These are phyloP conservation scores for Aphelenchoides bicaudatus DNA, from an alignment of 2,888 invertebrate species.

Conservation along the genomic window DNA sequence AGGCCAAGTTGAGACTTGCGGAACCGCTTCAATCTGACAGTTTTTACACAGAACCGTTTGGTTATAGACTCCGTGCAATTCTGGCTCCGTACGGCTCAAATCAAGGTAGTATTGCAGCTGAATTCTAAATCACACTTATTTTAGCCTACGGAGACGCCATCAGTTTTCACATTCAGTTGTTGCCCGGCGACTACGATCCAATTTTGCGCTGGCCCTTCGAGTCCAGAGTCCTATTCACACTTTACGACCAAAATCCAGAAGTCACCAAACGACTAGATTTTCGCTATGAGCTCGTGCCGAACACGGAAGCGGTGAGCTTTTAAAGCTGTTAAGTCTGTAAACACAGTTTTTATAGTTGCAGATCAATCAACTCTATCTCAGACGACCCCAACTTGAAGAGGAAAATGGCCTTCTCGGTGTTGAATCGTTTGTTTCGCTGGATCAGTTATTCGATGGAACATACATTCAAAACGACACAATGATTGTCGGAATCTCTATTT, in stretches of 20 bases:
- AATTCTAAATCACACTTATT: background rate
- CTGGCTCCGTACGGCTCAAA: slow-evolving; percentile 29
- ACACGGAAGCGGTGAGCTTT: background rate
- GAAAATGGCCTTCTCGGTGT: no score
- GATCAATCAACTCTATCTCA: no score
- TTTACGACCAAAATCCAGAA: background rate
- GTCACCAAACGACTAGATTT: slow-evolving; percentile 1
- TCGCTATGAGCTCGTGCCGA: background rate
- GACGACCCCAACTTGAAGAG: no score
- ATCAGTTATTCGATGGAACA: no score
- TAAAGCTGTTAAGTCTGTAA: no score
- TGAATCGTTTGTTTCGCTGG: no score
- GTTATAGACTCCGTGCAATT: slow-evolving; percentile 24
- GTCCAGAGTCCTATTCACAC: slow-evolving; percentile 20
- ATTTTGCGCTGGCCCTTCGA: slow-evolving; percentile 28
- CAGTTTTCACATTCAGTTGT: slow-evolving; percentile 22
- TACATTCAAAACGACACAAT: no score
- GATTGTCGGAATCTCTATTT: no score
- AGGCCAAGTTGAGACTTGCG: slow-evolving; percentile 18
- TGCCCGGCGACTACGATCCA: slow-evolving; percentile 25
- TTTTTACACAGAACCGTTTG: slow-evolving; percentile 22
- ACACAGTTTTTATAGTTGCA: no score
- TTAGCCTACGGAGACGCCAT: slow-evolving; percentile 21
- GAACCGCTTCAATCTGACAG: slow-evolving; percentile 18
- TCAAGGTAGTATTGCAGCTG: no score